phyloP scores from a whole-genome alignment of 2,888 invertebrate species.

The Coecobrya sp. region DNA sequence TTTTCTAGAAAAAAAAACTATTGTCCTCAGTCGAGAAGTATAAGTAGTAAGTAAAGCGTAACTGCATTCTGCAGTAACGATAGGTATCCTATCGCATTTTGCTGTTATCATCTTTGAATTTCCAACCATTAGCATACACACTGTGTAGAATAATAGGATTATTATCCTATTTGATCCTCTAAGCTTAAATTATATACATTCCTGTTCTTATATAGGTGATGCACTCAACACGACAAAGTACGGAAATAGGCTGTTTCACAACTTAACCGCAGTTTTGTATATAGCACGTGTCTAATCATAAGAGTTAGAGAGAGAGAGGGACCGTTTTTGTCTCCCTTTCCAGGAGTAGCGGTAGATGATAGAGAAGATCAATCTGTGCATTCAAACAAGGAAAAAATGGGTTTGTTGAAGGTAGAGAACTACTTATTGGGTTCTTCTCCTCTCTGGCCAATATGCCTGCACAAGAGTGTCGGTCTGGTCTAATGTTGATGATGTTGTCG shows the following conservation, averaged over 20 bases:
- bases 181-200: slow-evolving; percentile 38
- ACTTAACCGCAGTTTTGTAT: background rate
- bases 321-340: slow-evolving; percentile 38
- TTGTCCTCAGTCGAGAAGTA: background rate
- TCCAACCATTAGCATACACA: slow-evolving; percentile 55
- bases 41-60: background rate
- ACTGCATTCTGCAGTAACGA: slow-evolving; percentile 68
- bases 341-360: slow-evolving; percentile 5
- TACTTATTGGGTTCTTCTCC: background rate
- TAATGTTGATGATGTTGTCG: slow-evolving; percentile 40
- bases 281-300: slow-evolving; percentile 76
- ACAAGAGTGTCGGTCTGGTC: slow-evolving; percentile 8
- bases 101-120: slow-evolving; percentile 29
- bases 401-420: slow-evolving; percentile 28
- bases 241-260: background rate
- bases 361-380: slow-evolving; percentile 70
- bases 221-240: background rate
- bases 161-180: slow-evolving; percentile 79
- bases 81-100: slow-evolving; percentile 28
- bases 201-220: background rate
- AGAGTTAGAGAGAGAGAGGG: slow-evolving; percentile 4
- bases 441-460: slow-evolving; percentile 6
- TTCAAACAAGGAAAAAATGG: slow-evolving; percentile 54
- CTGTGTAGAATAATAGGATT: slow-evolving; percentile 42
- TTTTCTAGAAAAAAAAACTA: background rate